These are phyloP conservation scores for Baronia brevicornis DNA, from an alignment of 2,888 invertebrate genomes.

Conservation along the genomic window DNA sequence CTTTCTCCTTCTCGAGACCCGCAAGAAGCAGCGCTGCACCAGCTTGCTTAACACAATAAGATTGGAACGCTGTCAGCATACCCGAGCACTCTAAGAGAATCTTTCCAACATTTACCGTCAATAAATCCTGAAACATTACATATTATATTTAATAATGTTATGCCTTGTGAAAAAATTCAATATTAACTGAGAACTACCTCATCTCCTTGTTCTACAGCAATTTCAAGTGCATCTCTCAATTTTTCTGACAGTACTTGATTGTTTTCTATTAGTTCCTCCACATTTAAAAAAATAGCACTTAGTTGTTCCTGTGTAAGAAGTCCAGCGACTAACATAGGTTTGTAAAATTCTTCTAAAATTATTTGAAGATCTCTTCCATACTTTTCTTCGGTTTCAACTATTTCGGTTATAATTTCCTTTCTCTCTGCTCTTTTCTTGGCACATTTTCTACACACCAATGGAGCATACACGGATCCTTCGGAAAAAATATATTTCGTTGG, in stretches of 20 bases:
- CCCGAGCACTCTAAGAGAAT: slow-evolving; percentile 92
- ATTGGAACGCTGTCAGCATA: slow-evolving; percentile 96
- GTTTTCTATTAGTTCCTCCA: slow-evolving; percentile 92
- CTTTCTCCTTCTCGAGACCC: slow-evolving; percentile 95
- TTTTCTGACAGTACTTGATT: slow-evolving; percentile 90
- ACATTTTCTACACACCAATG: slow-evolving; percentile 91
- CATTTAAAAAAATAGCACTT: slow-evolving; percentile 93
- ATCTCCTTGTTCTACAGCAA: slow-evolving; percentile 86
- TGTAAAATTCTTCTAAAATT: slow-evolving; percentile 93
- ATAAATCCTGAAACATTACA: slow-evolving; percentile 76
- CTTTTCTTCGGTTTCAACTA: slow-evolving; percentile 96
- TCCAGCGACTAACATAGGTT: slow-evolving; percentile 95
- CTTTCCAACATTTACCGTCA: slow-evolving; percentile 92
- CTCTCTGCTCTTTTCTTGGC: slow-evolving; percentile 90
- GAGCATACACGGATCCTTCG: slow-evolving; percentile 83
- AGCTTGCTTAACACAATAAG: slow-evolving; percentile 95
- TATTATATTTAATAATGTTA: slow-evolving; percentile 1
- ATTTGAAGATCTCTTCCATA: slow-evolving; percentile 95
- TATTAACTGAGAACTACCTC: slow-evolving; percentile 55
- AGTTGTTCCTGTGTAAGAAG: slow-evolving; percentile 93
- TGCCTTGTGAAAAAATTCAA: not conserved
- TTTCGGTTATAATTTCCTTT: slow-evolving; percentile 95
- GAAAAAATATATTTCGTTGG: slow-evolving; percentile 27
- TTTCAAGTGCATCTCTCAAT: slow-evolving; percentile 89
- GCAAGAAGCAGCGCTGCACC: slow-evolving; percentile 90